Percentiles rank a stretch among this genome's conserved stretches.
These are phyloP conservation scores for Lerista edwardsae DNA, from an alignment of 2,797 vertebrate species.

Conservation along the genomic window DNA sequence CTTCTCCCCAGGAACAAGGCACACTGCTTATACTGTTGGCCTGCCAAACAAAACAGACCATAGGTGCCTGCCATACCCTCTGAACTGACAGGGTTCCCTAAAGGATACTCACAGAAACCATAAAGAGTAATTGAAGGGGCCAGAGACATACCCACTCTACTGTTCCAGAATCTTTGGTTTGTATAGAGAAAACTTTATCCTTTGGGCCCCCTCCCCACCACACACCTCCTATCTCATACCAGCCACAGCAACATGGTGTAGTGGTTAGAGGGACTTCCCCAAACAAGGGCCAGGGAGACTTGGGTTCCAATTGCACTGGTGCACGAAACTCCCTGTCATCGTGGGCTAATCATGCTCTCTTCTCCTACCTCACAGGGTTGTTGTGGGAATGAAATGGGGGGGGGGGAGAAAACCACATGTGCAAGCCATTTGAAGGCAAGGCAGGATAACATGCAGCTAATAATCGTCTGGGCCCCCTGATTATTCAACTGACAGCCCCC, in stretches of 20 bases:
- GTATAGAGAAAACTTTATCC: neutral
- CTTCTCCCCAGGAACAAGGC: neutral
- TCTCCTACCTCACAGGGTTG: no score
- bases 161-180: neutral
- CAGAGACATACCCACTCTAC: neutral
- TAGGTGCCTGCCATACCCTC: neutral
- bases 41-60: slow-evolving; percentile 9
- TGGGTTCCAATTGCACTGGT: no score
- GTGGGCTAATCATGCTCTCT: no score
- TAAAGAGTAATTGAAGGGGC: neutral
- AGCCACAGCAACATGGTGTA: neutral
- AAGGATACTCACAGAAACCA: neutral
- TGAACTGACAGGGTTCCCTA: neutral
- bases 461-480: no score
- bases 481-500: neutral
- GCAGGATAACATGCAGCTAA: no score
- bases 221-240: neutral
- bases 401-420: no score
- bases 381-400: no score
- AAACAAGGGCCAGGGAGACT: no score
- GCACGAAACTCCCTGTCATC: no score
- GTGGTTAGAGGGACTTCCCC: no score
- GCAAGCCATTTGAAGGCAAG: no score
- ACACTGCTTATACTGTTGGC: slow-evolving; percentile 1
- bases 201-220: no score